A percentile compares a stretch with the other conserved stretches of the same genome.
Conservation (phyloP, 2,888 invertebrate species). For the Cataglyphis rosenhaueri region DNA sequence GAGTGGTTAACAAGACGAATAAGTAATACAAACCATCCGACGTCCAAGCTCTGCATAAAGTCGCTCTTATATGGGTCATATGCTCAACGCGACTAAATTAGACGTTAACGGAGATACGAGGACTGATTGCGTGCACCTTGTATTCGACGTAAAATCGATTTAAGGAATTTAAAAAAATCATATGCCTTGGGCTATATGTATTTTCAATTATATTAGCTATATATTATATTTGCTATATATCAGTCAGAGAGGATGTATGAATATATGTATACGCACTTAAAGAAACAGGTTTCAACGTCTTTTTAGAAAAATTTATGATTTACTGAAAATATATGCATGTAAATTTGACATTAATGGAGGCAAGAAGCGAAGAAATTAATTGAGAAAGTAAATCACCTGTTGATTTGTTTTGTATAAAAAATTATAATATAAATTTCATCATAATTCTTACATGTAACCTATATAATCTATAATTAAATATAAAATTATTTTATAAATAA, state of each 20-base stretch:
- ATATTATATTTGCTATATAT: not conserved
- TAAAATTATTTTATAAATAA: not conserved
- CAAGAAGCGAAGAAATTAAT: not conserved
- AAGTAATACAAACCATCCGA: conserved; percentile 46
- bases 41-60: conserved; percentile 24
- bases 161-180: conserved; percentile 16
- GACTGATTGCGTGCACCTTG: conserved; percentile 42
- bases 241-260: not conserved
- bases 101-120: conserved; percentile 46
- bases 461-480: not conserved
- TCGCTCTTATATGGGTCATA: conserved; percentile 37
- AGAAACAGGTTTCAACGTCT: conserved; percentile 5
- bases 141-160: conserved; percentile 40
- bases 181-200: conserved; percentile 7
- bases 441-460: not conserved
- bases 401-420: not conserved
- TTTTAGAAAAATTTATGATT: not conserved
- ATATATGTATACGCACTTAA: conserved; percentile 6
- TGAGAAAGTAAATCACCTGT: not conserved
- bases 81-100: conserved; percentile 41
- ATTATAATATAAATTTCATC: not conserved
- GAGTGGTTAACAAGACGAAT: conserved; percentile 59
- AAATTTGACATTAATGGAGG: conserved; percentile 14
- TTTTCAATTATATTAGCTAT: conserved; percentile 23
- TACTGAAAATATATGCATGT: conserved; percentile 30